Conservation (phyloP, 2,888 invertebrate genomes). For the Limnephilus rhombicus region DNA sequence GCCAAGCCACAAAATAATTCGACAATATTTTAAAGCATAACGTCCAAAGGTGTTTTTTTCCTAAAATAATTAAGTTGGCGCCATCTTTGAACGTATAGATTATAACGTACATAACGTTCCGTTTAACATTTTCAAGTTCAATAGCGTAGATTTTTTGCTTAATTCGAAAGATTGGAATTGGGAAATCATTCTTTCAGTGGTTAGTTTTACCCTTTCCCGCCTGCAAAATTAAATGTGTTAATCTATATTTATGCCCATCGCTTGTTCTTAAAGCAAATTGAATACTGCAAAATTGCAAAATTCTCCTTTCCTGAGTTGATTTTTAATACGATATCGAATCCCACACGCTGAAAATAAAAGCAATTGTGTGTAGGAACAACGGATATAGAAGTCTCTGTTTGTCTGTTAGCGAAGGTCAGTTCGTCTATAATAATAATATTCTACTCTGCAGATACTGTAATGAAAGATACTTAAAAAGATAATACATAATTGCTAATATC, state of each 20-base stretch:
- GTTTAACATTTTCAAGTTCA: too few relatives aligned
- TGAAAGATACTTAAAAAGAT: neutral
- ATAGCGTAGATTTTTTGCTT: too few relatives aligned
- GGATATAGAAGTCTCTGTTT: neutral
- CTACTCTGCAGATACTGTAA: neutral
- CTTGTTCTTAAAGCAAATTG: neutral
- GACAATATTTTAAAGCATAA: too few relatives aligned
- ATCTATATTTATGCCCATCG: neutral
- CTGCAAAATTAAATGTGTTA: neutral
- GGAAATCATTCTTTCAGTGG: neutral
- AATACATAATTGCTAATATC: constrained; percentile 15
- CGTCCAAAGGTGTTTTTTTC: too few relatives aligned
- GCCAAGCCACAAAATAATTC: too few relatives aligned
- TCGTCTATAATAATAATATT: neutral
- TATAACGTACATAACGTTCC: too few relatives aligned
- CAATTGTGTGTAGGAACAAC: constrained; percentile 27
- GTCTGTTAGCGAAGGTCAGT: constrained; percentile 22
- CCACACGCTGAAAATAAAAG: constrained; percentile 10
- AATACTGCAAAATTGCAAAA: neutral
- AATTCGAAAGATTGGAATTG: too few relatives aligned
- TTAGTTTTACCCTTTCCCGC: neutral
- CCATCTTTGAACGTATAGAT: too few relatives aligned
- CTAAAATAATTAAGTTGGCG: too few relatives aligned
- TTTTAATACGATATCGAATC: constrained; percentile 8
- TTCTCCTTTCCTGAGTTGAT: neutral